A percentile compares a stretch with the other conserved stretches of the same genome.
phyloP scores from a whole-genome alignment of 1,140 invertebrate genomes.

The Matsumurasca onukii region DNA sequence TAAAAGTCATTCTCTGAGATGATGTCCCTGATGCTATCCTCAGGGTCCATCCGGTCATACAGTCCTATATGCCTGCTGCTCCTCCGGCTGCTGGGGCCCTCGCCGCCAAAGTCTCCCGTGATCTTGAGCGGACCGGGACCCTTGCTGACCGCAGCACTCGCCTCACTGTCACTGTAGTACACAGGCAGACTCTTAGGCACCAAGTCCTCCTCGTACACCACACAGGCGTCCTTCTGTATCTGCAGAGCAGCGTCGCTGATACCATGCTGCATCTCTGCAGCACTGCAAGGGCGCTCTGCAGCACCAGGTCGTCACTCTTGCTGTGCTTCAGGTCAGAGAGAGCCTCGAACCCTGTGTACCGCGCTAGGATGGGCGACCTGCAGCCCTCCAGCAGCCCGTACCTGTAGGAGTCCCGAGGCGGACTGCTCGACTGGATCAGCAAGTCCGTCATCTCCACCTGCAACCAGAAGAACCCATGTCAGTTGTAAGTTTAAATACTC shows the following conservation, averaged over 20 bases:
- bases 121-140: constrained; percentile 40
- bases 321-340: constrained; percentile 44
- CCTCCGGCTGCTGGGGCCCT: constrained; percentile 30
- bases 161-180: constrained; percentile 45
- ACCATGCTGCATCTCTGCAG: constrained; percentile 48
- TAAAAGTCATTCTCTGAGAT: constrained; percentile 65
- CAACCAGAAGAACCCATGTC: neutral
- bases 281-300: constrained; percentile 49
- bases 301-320: constrained; percentile 46
- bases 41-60: constrained; percentile 58
- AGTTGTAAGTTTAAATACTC: too few relatives aligned
- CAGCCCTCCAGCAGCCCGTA: constrained; percentile 39
- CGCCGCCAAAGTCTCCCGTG: constrained; percentile 42
- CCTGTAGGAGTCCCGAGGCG: constrained; percentile 32
- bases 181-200: constrained; percentile 36
- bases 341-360: constrained; percentile 49
- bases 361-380: constrained; percentile 37
- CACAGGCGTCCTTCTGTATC: constrained; percentile 43
- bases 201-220: constrained; percentile 43
- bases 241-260: constrained; percentile 43
- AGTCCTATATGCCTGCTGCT: constrained; percentile 40
- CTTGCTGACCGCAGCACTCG: constrained; percentile 18
- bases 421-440: constrained; percentile 45
- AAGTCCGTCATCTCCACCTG: constrained; percentile 47
- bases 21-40: constrained; percentile 63